These are phyloP conservation scores for Teleogryllus occipitalis DNA, from an alignment of 1,140 invertebrate genomes.

Conservation along the genomic window DNA sequence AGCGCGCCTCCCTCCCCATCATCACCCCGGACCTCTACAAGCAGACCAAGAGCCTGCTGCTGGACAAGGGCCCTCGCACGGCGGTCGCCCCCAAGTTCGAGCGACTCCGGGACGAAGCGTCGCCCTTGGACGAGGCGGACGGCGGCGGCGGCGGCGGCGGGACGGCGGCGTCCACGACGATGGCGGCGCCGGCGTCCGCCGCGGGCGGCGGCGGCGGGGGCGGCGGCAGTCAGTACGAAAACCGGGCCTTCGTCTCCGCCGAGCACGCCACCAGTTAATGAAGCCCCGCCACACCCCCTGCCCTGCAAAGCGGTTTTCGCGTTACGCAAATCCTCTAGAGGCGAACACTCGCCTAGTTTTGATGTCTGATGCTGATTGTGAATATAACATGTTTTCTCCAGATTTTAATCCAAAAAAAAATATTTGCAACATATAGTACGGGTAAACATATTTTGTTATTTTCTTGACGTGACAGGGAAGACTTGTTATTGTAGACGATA, in stretches of 20 bases:
- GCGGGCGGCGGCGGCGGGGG: background rate
- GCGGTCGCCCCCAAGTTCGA: slow-evolving; percentile 36
- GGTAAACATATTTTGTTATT: background rate
- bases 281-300: background rate
- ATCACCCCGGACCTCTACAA: slow-evolving; percentile 39
- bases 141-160: slow-evolving; percentile 11
- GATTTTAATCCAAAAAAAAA: background rate
- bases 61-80: slow-evolving; percentile 35
- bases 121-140: slow-evolving; percentile 38
- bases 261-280: slow-evolving; percentile 17
- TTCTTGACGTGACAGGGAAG: background rate
- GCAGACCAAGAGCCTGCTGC: slow-evolving; percentile 38
- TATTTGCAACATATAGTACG: background rate
- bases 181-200: background rate
- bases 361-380: too few species aligned
- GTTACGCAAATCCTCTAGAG: too few species aligned
- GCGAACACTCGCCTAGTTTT: too few species aligned
- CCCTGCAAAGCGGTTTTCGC: too few species aligned
- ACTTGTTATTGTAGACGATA: background rate
- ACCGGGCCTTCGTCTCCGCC: slow-evolving; percentile 11
- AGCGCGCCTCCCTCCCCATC: slow-evolving; percentile 33
- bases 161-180: background rate
- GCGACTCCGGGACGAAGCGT: slow-evolving; percentile 38
- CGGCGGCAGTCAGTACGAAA: slow-evolving; percentile 8
- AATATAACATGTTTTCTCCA: too few species aligned